Evolutionary conservation across 2,888 invertebrate species (phyloP), one percentile per base, ranked within the genome.

Genomic region (Eugnorisma glareosa): DNA sequence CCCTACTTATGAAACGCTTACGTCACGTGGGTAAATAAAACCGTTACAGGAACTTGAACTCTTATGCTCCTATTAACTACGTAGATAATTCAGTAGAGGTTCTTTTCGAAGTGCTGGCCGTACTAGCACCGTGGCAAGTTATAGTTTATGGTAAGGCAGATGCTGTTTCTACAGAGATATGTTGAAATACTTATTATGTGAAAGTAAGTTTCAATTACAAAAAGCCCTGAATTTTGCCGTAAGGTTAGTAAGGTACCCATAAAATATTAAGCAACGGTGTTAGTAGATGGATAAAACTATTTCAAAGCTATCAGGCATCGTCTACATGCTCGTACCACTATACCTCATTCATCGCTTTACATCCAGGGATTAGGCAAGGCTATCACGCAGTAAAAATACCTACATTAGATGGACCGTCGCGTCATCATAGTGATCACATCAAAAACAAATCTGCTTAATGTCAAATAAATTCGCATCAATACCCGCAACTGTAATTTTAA

Each of bases 21-120:
- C 75, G 81, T 82, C 81, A 75, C 70, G 37, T 37, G 21, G n/a
- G 43, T 79, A 59, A 77, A 83, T 75, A 43, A 57, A 67, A 67
- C 67, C 21, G n/a, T 82, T 79, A 59, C 51, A 51, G 82, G 51
- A 21, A 81, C 54, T 78, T 75, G 59, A 61, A 54, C 66, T 67
- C 48, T 31, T 64, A 8, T 31, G 31, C 21, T 4, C n/a, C 18
- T 28, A 11, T 43, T 40, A 43, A 28, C 35, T 57, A 70, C 45
- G 21, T 63, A 35, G 13, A 0, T 54, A 43, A 5, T 18, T 35
- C 7, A 43, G 6, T 5, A 24, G 18, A 45, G 68, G 2, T 57
- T 63, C 7, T 68, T 40, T 77, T 43, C n/a, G 24, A 59, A 78
- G n/a, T 7, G 2, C 13, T 73, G 31, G 21, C 1, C 31, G 31